These are phyloP conservation scores for Aethina tumida DNA, from an alignment of 1,140 invertebrate species.

Conservation along the genomic window DNA sequence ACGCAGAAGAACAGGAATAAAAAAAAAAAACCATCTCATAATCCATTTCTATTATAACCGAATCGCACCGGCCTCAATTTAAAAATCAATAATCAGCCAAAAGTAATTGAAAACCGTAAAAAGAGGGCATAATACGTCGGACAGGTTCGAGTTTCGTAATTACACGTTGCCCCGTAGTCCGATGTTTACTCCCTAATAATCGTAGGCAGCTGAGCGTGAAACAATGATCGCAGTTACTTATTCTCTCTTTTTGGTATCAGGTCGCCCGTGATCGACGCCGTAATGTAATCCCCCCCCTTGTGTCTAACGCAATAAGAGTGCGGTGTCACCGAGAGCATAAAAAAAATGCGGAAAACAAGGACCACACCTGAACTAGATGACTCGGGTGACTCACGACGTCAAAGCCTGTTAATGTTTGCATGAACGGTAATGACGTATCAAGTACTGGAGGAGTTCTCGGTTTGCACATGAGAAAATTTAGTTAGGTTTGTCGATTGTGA, in stretches of 20 bases:
- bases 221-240: slow-evolving; percentile 30
- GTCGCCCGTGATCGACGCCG: slow-evolving; percentile 23
- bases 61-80: slow-evolving; percentile 9
- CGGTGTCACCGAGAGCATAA: too few relatives aligned
- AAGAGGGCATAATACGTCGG: not conserved
- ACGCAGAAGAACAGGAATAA: too few relatives aligned
- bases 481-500: too few relatives aligned
- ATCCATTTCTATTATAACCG: slow-evolving; percentile 5
- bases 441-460: too few relatives aligned
- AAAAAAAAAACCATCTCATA: slow-evolving; percentile 4
- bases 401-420: too few relatives aligned
- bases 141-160: slow-evolving; percentile 22
- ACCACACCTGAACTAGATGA: slow-evolving; percentile 24
- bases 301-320: not conserved
- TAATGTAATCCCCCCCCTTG: slow-evolving; percentile 22
- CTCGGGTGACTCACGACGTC: too few relatives aligned
- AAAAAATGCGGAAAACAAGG: too few relatives aligned
- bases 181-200: slow-evolving; percentile 26
- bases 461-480: too few relatives aligned
- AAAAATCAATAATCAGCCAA: slow-evolving; percentile 14
- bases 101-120: slow-evolving; percentile 16
- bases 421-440: too few relatives aligned
- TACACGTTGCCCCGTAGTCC: slow-evolving; percentile 23
- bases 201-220: slow-evolving; percentile 26
- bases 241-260: slow-evolving; percentile 23